A percentile compares a stretch with the other conserved stretches of the same genome.
These are phyloP conservation scores for Drosophila ercepeae DNA, from an alignment of 1,140 invertebrate genomes.

Conservation along the genomic window DNA sequence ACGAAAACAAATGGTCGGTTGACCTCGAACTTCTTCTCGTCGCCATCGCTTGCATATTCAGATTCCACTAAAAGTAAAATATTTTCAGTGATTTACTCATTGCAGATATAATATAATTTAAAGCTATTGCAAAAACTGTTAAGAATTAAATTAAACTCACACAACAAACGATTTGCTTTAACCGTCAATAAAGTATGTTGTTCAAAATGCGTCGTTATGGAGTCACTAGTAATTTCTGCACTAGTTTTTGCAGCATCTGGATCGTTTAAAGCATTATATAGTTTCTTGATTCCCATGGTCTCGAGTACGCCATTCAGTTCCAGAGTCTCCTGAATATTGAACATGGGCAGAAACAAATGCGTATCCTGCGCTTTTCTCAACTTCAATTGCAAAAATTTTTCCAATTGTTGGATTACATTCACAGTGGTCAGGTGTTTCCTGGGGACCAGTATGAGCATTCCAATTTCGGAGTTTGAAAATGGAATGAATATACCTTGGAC, in stretches of 20 bases:
- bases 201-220: background rate
- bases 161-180: background rate
- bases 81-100: background rate
- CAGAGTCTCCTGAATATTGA: background rate
- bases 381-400: background rate
- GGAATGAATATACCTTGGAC: constrained; percentile 16
- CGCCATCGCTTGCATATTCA: background rate
- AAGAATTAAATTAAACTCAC: constrained; percentile 16
- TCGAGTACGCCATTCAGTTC: background rate
- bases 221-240: fast-evolving
- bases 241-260: background rate
- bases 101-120: background rate
- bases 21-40: constrained; percentile 1
- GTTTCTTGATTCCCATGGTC: background rate
- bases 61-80: constrained; percentile 1
- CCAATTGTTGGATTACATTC: background rate
- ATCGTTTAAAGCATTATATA: background rate
- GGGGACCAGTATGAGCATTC: constrained; percentile 13
- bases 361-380: background rate
- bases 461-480: background rate
- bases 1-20: constrained; percentile 35
- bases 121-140: background rate
- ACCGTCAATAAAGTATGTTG: background rate
- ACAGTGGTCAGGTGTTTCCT: background rate
- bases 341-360: constrained; percentile 20